phyloP scores from a whole-genome alignment of 2,113 vertebrate species.

The Anarrhichthys ocellatus region DNA sequence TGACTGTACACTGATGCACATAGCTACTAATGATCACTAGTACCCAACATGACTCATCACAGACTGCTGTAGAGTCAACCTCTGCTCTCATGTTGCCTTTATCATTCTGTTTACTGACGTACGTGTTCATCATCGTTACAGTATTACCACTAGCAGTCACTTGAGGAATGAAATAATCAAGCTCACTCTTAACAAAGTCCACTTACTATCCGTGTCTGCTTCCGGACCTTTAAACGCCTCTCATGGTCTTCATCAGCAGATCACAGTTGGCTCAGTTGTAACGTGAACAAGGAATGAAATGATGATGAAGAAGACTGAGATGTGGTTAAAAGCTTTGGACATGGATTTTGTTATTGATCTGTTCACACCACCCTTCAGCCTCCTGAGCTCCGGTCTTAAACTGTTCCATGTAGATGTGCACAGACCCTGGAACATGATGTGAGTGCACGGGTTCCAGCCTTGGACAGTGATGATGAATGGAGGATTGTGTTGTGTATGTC shows the following conservation, averaged over 20 bases:
- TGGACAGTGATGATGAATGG: not conserved
- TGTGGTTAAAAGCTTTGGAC: not conserved
- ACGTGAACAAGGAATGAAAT: too few relatives aligned
- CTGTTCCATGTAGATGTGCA: not conserved
- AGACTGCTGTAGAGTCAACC: too few relatives aligned
- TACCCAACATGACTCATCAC: constrained; percentile 5
- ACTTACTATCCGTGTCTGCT: not conserved
- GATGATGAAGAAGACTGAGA: not conserved
- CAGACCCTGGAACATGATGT: not conserved
- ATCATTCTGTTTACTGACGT: too few relatives aligned
- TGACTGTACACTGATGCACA: not conserved
- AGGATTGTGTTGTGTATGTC: not conserved
- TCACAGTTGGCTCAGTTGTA: too few relatives aligned
- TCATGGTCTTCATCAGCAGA: not conserved
- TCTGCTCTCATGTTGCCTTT: too few relatives aligned
- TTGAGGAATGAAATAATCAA: too few relatives aligned
- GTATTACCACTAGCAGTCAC: too few relatives aligned
- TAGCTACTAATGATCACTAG: constrained; percentile 17
- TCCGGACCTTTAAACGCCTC: not conserved
- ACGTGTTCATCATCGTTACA: too few relatives aligned
- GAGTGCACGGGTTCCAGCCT: not conserved
- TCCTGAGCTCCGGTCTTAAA: too few relatives aligned
- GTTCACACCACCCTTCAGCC: too few relatives aligned
- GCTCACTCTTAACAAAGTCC: not conserved
- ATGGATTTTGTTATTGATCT: too few relatives aligned